Conservation (phyloP, 2,113 vertebrate species). For the Corapipo altera region DNA sequence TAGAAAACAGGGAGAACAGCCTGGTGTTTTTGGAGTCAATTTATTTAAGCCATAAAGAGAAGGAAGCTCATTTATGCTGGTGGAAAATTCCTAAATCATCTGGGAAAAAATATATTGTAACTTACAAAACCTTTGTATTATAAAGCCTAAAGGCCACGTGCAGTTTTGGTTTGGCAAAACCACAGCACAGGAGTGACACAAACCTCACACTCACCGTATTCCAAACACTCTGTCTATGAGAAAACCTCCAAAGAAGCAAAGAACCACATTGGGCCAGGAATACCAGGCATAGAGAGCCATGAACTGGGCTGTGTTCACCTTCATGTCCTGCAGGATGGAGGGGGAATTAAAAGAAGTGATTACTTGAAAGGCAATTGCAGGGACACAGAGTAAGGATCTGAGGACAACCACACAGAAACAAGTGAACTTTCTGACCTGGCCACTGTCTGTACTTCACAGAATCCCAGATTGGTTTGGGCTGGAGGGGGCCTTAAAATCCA, state of each 20-base stretch:
- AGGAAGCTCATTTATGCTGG: fast-evolving
- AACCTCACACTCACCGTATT: slow-evolving; percentile 77
- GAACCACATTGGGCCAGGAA: slow-evolving; percentile 96
- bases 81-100: fast-evolving
- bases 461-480: too few relatives aligned
- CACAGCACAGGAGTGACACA: fast-evolving
- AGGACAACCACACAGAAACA: fast-evolving
- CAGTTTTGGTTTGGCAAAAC: fast-evolving
- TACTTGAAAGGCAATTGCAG: fast-evolving
- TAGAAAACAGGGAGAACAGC: fast-evolving
- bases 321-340: slow-evolving; percentile 82
- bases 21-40: fast-evolving
- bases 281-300: slow-evolving; percentile 98
- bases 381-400: fast-evolving
- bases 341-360: fast-evolving
- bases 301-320: slow-evolving; percentile 86
- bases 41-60: background rate
- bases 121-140: fast-evolving
- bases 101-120: fast-evolving
- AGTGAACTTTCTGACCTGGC: fast-evolving
- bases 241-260: slow-evolving; percentile 97
- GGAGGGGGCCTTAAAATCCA: fast-evolving
- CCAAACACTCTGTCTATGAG: slow-evolving; percentile 94
- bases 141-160: fast-evolving
- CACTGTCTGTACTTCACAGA: background rate